A percentile compares a stretch with the other conserved stretches of the same genome.
These are phyloP conservation scores for Phataginus tetradactyla DNA, from an alignment of 2,797 vertebrate genomes.

Conservation along the genomic window DNA sequence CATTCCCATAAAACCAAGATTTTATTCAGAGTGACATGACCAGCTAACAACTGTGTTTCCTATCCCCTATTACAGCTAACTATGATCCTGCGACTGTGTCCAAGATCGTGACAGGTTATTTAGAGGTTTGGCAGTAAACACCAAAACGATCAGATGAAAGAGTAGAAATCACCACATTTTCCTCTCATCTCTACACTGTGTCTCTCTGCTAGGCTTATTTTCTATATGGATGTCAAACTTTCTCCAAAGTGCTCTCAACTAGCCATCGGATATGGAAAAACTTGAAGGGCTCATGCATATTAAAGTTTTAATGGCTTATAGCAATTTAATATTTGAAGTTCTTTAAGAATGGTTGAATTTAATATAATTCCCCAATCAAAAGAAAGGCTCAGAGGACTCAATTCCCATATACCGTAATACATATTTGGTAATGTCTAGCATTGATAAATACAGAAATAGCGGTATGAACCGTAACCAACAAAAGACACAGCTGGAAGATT, in stretches of 20 bases:
- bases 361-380: constrained; percentile 10
- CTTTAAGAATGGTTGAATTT: not conserved
- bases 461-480: not conserved
- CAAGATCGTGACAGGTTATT: not conserved
- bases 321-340: not conserved
- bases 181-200: not conserved
- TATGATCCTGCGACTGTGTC: not conserved
- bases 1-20: not conserved
- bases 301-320: not conserved
- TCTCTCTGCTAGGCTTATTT: not conserved
- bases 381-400: not conserved
- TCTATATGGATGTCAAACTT: not conserved
- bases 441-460: not conserved
- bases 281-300: not conserved
- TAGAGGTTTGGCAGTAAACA: constrained; percentile 2
- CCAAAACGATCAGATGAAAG: not conserved
- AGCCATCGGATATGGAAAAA: not conserved
- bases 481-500: not conserved
- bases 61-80: not conserved
- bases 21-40: not conserved
- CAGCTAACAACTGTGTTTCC: not conserved
- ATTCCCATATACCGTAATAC: not conserved
- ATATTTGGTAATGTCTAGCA: not conserved
- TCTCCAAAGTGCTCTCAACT: not conserved
- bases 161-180: not conserved